Evolutionary conservation across 2,113 vertebrate genomes (phyloP).

Genomic region (Corythaeola cristata): DNA sequence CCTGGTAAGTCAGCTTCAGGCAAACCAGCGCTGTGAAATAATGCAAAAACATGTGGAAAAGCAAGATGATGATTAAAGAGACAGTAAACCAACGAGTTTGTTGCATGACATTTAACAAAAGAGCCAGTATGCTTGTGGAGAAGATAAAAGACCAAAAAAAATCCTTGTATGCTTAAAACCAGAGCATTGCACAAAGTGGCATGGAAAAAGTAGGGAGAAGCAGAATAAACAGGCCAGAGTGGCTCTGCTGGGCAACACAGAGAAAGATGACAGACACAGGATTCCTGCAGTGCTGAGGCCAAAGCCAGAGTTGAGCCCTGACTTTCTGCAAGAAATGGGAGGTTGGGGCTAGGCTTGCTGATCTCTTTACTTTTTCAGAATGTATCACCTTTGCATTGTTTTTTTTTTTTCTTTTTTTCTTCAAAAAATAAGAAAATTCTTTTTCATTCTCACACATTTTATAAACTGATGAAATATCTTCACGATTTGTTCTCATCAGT

Average conservation of each 20-base stretch:
- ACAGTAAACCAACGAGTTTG: not conserved
- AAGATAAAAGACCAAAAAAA: not conserved
- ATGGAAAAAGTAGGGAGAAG: not conserved
- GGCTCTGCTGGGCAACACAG: not conserved
- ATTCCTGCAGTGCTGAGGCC: not conserved
- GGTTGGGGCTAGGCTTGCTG: not conserved
- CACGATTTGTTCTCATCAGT: not conserved
- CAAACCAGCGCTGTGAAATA: not conserved
- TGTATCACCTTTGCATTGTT: not conserved
- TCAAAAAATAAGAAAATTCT: not conserved
- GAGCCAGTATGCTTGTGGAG: not conserved
- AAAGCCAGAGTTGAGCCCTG: not conserved
- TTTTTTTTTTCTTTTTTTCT: rapidly evolving
- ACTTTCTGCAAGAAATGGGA: not conserved
- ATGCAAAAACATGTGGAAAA: not conserved
- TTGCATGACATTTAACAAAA: not conserved
- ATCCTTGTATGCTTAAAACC: not conserved
- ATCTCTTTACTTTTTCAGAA: not conserved
- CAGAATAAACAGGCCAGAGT: not conserved
- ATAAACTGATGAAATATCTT: not conserved
- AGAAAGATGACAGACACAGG: not conserved
- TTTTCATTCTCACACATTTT: not conserved
- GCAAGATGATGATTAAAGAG: not conserved
- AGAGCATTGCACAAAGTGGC: not conserved
- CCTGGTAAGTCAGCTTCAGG: not conserved